These are phyloP conservation scores for Protobothrops mucrosquamatus DNA, from an alignment of 2,113 vertebrate genomes.

Conservation along the genomic window DNA sequence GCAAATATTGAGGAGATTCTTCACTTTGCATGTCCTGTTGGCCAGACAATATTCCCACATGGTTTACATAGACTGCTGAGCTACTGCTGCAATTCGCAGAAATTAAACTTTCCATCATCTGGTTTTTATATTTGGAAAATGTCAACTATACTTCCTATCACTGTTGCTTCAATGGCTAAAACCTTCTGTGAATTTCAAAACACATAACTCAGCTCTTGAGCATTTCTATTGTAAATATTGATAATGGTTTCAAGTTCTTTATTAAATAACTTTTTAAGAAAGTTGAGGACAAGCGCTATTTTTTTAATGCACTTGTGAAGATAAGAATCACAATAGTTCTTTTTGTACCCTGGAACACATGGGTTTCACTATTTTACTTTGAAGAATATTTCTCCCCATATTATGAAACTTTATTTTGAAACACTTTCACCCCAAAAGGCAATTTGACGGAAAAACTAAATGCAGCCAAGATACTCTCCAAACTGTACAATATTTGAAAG, in stretches of 20 bases:
- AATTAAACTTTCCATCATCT: constrained; percentile 72
- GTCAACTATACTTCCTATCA: constrained; percentile 69
- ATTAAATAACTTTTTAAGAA: constrained; percentile 76
- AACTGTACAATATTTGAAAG: constrained; percentile 26
- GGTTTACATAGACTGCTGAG: constrained; percentile 48
- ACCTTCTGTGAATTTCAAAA: constrained; percentile 69
- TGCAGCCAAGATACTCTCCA: not conserved
- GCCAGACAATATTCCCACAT: constrained; percentile 52
- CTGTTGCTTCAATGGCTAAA: constrained; percentile 61
- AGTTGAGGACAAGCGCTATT: constrained; percentile 67
- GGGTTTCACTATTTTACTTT: constrained; percentile 59
- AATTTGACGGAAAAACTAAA: constrained; percentile 43
- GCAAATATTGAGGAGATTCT: constrained; percentile 42
- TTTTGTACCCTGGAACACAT: constrained; percentile 65
- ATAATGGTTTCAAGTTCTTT: constrained; percentile 75
- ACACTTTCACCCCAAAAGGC: constrained; percentile 1
- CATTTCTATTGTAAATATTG: constrained; percentile 75
- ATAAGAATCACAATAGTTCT: constrained; percentile 73
- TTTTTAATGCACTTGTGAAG: constrained; percentile 68
- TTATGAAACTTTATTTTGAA: constrained; percentile 55
- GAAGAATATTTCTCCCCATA: constrained; percentile 37
- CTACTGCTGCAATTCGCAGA: constrained; percentile 63
- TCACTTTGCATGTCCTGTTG: constrained; percentile 34
- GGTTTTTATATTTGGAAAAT: constrained; percentile 72
- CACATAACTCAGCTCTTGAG: constrained; percentile 68